Base-by-base conservation (phyloP, 2,888 invertebrate genomes). In the Conops quadrifasciatus region DNA sequence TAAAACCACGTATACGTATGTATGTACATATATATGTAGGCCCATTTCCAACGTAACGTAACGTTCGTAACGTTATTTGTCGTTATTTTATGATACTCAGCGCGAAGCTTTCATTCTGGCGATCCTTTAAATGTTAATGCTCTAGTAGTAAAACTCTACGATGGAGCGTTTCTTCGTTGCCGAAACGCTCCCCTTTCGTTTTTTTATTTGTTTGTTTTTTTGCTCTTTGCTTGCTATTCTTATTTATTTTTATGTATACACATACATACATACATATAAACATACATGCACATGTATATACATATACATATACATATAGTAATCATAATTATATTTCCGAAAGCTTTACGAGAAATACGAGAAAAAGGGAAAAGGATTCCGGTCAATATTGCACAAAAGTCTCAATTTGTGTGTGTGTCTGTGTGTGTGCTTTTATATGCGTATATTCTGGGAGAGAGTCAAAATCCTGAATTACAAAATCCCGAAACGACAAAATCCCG, bases 311-410 rank as follows among this genome's bases (percentile, higher is more conserved):
- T 2, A 1, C 15, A 2, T 19, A 26, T n/a, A 56, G 26, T 36
- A 36, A 36, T 36, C 36, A 36, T 9, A 36, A 36, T 36, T 56
- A 56, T 26, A 60, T 36, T 60, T 60, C 36, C 28, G 15, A 30
- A 60, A 60, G 30, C 28, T 26, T 60, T 36, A 7, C 9, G 36
- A 36, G 30, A 36, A 60, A 11, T n/a, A 60, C 16, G 26, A 13
- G 26, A 28, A 60, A 49, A 64, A 36, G 21, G 28, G 49, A 64
- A 47, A 64, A 64, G 64, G 49, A 64, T 64, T 49, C 49, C 19
- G 47, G 47, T 64, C 64, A 64, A 26, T 49, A 47, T 49, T 64
- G 64, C 64, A 64, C 21, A 64, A 64, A 28, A 49, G 19, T 13
- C 49, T n/a, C n/a, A 13, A 49, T n/a, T n/a, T 28, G 59, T 30